Evolutionary conservation across 2,888 invertebrate species (phyloP).

Genomic region (Prosopocoilus inquinatus): DNA sequence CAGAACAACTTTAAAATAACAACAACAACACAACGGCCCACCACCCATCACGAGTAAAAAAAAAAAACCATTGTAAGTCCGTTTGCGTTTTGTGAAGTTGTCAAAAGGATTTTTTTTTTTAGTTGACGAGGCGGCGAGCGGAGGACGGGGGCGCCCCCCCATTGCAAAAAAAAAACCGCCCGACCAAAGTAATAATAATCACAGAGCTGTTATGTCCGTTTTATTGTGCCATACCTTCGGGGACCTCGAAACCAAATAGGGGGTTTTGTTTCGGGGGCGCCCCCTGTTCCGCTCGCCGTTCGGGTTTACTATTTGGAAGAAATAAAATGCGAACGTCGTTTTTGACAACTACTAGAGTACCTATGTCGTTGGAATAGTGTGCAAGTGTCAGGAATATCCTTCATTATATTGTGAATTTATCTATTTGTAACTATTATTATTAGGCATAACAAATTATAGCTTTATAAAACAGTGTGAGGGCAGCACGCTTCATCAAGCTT

Average conservation of each 20-base stretch:
- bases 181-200: too few relatives aligned
- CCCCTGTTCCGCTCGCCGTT: too few relatives aligned
- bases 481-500: constrained; percentile 13
- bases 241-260: constrained; percentile 12
- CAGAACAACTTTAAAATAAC: constrained; percentile 5
- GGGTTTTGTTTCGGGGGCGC: neutral
- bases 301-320: constrained; percentile 3
- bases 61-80: constrained; percentile 4
- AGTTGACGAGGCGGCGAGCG: neutral
- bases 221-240: constrained; percentile 16
- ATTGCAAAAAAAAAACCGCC: constrained; percentile 3
- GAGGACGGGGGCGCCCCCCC: neutral
- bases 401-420: constrained; percentile 44
- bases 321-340: constrained; percentile 15
- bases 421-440: constrained; percentile 47
- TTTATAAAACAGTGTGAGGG: constrained; percentile 22
- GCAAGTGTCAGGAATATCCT: constrained; percentile 31
- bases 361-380: constrained; percentile 45
- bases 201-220: constrained; percentile 6
- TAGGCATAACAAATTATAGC: constrained; percentile 36
- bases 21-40: constrained; percentile 1
- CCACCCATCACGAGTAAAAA: neutral
- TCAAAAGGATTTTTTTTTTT: neutral
- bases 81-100: constrained; percentile 3
- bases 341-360: constrained; percentile 50